Evolutionary conservation across 2,113 vertebrate genomes (phyloP), one percentile per base, ranked within the genome.

Genomic region (Neoarius graeffei): DNA sequence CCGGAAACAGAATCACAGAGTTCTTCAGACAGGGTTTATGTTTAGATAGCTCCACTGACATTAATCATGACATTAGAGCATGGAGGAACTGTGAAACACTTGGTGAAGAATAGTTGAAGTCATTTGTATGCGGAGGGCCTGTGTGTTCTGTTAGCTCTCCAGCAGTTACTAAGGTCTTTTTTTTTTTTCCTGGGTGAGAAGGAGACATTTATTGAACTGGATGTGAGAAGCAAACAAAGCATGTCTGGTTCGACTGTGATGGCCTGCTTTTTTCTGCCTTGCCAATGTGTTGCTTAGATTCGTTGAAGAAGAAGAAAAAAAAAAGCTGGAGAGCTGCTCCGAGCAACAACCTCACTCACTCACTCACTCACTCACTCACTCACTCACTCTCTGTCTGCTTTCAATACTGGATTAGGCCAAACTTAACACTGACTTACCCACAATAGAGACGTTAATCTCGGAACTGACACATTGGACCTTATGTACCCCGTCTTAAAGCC

Each of bases 181-280:
- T 89, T 87, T 89, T 74, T 85, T 89, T 73, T 83, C 87, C 83
- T 86, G 84, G 89, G 73, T 85, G 73, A 87, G 64, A 90, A 77
- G 86, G 79, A 89, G 88, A 92, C 86, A 85, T 91, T 91, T 91
- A 93, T 88, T 92, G 89, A 92, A 91, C 81, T 67, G 86, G 85
- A 92, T 89, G 71, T 90, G 86, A 90, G 90, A 62, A 67, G 89
- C 88, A 92, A 93, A 91, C 89, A 91, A 91, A 92, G 87, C 90
- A 71, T 86, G 87, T 87, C 80, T 86, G 62, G 88, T 83, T 85
- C 48, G 64, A 54, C 86, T 85, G 71, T 67, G 73, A 88, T 54
- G 77, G 86, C 84, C 67, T 19, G 81, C n/a, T 84, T 87, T 88
- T 89, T 90, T 89, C 74, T 83, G 76, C 86, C 88, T 86, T 89